Percentiles rank a stretch among this genome's conserved stretches.
Evolutionary conservation across 2,888 invertebrate genomes (phyloP).

Genomic region (Salticus scenicus): DNA sequence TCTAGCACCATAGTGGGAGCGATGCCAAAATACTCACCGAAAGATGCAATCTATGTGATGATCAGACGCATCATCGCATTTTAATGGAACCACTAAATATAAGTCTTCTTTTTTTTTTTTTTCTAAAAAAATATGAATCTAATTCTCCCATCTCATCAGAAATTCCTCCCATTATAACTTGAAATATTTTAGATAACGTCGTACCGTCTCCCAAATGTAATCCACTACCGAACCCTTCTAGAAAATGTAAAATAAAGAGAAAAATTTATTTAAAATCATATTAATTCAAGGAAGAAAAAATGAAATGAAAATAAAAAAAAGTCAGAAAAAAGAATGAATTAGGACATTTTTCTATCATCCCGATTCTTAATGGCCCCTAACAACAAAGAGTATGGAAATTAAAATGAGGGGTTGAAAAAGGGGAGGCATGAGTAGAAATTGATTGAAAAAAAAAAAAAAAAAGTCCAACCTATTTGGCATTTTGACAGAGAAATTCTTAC

Average conservation of each 20-base stretch:
- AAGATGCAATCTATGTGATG: conserved; percentile 10
- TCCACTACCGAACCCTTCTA: conserved; percentile 8
- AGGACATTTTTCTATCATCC: conserved; percentile 50
- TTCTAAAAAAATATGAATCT: background rate
- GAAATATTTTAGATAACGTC: conserved; percentile 29
- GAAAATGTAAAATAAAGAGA: conserved; percentile 21
- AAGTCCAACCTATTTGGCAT: conserved; percentile 52
- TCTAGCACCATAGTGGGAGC: background rate
- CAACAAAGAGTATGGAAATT: conserved; percentile 61
- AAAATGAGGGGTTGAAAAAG: conserved; percentile 37
- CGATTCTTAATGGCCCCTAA: conserved; percentile 52
- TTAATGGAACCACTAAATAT: conserved; percentile 8
- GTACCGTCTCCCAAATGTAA: conserved; percentile 34
- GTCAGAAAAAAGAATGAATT: conserved; percentile 48
- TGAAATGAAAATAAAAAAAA: conserved; percentile 10
- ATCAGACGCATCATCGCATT: background rate
- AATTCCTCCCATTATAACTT: conserved; percentile 14
- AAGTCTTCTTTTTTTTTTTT: background rate
- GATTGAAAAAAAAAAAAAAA: conserved; percentile 18
- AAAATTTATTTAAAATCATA: conserved; percentile 66
- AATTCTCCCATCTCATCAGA: conserved; percentile 7
- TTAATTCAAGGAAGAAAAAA: conserved; percentile 51
- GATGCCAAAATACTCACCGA: background rate
- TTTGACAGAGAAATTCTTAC: conserved; percentile 61
- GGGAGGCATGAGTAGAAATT: conserved; percentile 19